These are phyloP conservation scores for Varanus komodoensis DNA, from an alignment of 2,113 vertebrate species.

Conservation along the genomic window DNA sequence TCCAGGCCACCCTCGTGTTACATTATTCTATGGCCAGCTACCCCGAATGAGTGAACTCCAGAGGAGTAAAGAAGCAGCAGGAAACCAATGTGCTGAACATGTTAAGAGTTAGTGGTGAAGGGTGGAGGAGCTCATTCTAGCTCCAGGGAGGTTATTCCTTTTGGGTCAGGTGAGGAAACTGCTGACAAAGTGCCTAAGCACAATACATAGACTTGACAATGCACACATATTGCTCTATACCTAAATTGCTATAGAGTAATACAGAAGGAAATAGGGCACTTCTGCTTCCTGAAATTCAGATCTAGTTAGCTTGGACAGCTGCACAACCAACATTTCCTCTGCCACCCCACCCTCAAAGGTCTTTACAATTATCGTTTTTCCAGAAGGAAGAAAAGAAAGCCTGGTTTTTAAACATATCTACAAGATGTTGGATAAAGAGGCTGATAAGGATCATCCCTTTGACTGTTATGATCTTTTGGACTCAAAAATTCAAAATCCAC, in stretches of 20 bases:
- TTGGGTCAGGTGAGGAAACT: background rate
- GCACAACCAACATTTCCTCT: constrained; percentile 24
- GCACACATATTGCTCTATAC: fast-evolving
- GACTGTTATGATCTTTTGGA: background rate
- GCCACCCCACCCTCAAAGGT: constrained; percentile 9
- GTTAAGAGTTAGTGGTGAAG: background rate
- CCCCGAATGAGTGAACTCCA: background rate
- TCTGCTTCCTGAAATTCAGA: constrained; percentile 59
- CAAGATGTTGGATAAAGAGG: background rate
- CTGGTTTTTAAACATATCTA: background rate
- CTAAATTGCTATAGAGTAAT: constrained; percentile 48
- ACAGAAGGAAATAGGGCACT: constrained; percentile 44
- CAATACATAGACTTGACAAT: background rate
- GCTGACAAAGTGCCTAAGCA: constrained; percentile 37
- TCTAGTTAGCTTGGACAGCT: constrained; percentile 37
- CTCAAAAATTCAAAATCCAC: background rate
- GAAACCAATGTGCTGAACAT: background rate
- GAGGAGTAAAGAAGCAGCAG: background rate
- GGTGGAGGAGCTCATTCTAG: constrained; percentile 27
- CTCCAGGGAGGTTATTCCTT: constrained; percentile 48
- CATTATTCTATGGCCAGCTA: background rate
- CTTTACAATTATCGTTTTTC: background rate
- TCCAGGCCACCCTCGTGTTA: background rate
- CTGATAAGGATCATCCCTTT: background rate
- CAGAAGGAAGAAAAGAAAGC: background rate